Evolutionary conservation across 2,113 vertebrate genomes (phyloP), one percentile per base, ranked within the genome.

Genomic region (Galemys pyrenaicus): DNA sequence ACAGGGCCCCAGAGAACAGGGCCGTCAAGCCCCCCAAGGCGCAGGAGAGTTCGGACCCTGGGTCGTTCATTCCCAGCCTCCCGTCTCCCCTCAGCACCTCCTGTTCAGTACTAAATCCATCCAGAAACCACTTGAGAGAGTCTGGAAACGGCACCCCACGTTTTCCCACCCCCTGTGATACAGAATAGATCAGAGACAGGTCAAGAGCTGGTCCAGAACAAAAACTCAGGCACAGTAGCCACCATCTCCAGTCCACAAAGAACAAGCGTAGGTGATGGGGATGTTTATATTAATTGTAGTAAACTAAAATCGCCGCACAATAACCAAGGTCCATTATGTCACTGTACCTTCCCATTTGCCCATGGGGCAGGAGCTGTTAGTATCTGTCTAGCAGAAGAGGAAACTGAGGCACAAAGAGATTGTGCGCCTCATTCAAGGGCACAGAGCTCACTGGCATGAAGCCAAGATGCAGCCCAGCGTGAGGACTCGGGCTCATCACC

Each of bases 371-470:
- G 30, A 51, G 6, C 44, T 75, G 4, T 15, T 0, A 35, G 65
- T 82, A 46, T 32, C 26, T 24, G 49, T 49, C 22, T 0, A 64
- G 19, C 22, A 94, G 17, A 30, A 35, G 30, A 46, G 46, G 13
- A 94, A 89, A 94, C 60, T 41, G 16, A 87, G 49, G 37, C n/a
- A 75, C 39, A 56, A 24, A 74, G 90, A 94, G 39, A 28, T 37
- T 3, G 74, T 93, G 19, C 6, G 26, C 65, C 22, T 86, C 49
- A 6, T 20, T 77, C 3, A 24, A 51, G 30, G 60, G 41, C 78
- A 28, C 54, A 51, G 32, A 93, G 85, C 24, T 77, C 73, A 64
- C 6, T 44, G 8, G 32, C 70, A 26, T 11, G 56, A 81, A 92
- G 67, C 16, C 28, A 17, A 91, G 60, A 92, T 11, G 58, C 9